phyloP scores from a whole-genome alignment of 1,140 invertebrate species.

The Leptopilina boulardi region DNA sequence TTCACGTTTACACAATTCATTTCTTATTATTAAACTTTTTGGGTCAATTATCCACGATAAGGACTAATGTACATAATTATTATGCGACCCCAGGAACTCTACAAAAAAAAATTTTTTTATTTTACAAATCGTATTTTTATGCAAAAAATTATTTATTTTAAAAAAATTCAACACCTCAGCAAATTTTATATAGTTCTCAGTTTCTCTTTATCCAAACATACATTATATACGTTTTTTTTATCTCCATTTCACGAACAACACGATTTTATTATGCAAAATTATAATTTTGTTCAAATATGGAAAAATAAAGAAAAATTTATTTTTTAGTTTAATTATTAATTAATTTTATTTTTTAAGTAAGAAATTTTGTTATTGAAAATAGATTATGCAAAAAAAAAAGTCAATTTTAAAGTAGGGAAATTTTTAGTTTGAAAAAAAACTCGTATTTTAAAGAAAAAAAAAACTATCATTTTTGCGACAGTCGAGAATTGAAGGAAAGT shows the following conservation, averaged over 20 bases:
- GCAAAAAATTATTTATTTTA: neutral
- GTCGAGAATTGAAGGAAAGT: conserved; percentile 16
- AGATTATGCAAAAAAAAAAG: too few relatives aligned
- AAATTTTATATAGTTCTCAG: neutral
- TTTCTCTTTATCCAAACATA: too few relatives aligned
- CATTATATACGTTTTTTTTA: too few relatives aligned
- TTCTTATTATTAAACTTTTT: neutral
- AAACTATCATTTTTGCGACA: conserved; percentile 4
- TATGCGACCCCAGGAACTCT: neutral
- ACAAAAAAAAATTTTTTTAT: neutral
- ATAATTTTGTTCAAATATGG: too few relatives aligned
- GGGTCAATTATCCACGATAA: neutral
- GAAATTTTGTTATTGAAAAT: too few relatives aligned
- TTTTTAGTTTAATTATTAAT: too few relatives aligned
- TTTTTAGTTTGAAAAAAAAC: neutral
- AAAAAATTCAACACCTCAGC: neutral
- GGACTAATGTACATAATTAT: neutral
- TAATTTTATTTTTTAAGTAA: too few relatives aligned
- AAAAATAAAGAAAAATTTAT: too few relatives aligned
- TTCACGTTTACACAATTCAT: neutral
- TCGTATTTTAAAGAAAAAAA: neutral
- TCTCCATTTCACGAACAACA: too few relatives aligned
- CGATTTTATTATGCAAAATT: too few relatives aligned
- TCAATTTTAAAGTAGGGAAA: neutral
- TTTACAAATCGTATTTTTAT: neutral